A percentile compares a stretch with the other conserved stretches of the same genome.
These are phyloP conservation scores for Tolypeutes matacus DNA, from an alignment of 2,797 vertebrate species.

Conservation along the genomic window DNA sequence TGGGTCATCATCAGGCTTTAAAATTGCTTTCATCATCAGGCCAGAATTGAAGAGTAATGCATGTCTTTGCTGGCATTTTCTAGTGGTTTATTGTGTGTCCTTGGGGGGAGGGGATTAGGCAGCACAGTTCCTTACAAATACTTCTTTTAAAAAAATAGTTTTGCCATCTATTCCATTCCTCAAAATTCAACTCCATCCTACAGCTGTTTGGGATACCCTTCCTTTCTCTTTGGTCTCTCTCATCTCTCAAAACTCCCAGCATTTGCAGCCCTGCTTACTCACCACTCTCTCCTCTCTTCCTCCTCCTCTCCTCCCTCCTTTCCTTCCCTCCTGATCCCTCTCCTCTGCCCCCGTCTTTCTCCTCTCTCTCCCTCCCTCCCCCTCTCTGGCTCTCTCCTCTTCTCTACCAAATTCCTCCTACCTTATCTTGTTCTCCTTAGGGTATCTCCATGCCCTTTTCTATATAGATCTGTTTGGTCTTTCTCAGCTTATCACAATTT, in stretches of 20 bases:
- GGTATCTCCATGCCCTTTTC: neutral
- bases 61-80: neutral
- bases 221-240: neutral
- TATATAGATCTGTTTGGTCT: neutral
- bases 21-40: neutral
- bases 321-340: accelerated
- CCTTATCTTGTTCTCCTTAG: neutral
- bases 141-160: neutral
- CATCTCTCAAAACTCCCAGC: neutral
- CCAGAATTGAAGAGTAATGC: neutral
- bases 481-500: neutral
- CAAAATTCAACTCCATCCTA: neutral
- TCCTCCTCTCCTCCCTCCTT: accelerated
- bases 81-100: neutral
- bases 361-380: neutral
- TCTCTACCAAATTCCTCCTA: neutral
- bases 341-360: too few relatives aligned
- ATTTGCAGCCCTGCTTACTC: neutral
- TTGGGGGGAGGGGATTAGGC: neutral
- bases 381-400: neutral
- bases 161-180: neutral
- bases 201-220: neutral
- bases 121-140: neutral
- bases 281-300: neutral
- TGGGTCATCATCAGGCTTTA: neutral